Conservation (phyloP, 2,113 vertebrate species). For the Silurus asotus region DNA sequence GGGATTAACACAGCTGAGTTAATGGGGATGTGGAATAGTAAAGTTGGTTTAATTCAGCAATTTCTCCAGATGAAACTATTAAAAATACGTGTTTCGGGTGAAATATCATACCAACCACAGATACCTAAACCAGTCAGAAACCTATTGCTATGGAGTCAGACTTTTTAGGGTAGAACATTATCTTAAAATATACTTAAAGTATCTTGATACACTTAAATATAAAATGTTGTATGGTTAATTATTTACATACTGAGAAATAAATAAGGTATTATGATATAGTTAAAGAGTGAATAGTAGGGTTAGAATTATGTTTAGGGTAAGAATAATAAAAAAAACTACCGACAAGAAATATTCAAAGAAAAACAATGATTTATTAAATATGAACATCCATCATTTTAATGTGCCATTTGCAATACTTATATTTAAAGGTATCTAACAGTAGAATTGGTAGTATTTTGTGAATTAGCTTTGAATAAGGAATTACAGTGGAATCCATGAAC, state of each 20-base stretch:
- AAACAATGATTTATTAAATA: background rate
- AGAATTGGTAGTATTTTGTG: background rate
- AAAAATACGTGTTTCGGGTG: background rate
- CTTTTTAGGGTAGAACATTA: background rate
- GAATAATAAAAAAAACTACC: background rate
- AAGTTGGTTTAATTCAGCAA: background rate
- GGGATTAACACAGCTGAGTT: constrained; percentile 33
- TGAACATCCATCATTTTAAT: background rate
- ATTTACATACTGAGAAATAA: too few relatives aligned
- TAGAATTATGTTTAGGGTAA: too few relatives aligned
- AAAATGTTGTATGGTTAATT: background rate
- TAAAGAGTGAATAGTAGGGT: too few relatives aligned
- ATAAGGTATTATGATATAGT: too few relatives aligned
- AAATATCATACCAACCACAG: background rate
- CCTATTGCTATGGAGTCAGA: background rate
- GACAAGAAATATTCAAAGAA: background rate
- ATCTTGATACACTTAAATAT: background rate
- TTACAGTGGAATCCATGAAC: background rate
- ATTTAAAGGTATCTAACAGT: background rate
- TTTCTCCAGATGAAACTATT: background rate
- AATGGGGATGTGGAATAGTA: background rate
- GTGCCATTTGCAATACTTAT: background rate
- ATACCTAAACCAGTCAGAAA: background rate
- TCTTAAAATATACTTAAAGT: background rate
- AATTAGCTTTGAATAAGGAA: background rate